Evolutionary conservation across 1,140 invertebrate species (phyloP).

Genomic region (Drosophila cardini): DNA sequence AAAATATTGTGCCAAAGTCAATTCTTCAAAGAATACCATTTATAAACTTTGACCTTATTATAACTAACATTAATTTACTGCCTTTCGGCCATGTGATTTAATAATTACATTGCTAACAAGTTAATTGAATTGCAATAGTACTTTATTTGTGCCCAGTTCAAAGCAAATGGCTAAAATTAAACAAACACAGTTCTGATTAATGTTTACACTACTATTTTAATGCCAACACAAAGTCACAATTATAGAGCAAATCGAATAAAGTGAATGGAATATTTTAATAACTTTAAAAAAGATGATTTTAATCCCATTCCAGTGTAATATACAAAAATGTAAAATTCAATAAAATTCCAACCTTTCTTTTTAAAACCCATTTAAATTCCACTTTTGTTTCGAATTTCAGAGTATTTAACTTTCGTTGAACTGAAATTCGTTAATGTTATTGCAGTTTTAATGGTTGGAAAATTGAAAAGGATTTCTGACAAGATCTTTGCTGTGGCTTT

Average conservation of each 20-base stretch:
- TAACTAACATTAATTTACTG: conserved; percentile 11
- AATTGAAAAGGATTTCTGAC: conserved; percentile 44
- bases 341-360: too few relatives aligned
- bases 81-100: conserved; percentile 49
- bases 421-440: not conserved
- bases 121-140: conserved; percentile 60
- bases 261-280: not conserved
- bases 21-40: too few relatives aligned
- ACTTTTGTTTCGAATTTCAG: not conserved
- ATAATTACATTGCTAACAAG: conserved; percentile 53
- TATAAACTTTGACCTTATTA: not conserved
- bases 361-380: too few relatives aligned
- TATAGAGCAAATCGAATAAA: not conserved
- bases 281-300: too few relatives aligned
- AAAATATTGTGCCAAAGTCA: too few relatives aligned
- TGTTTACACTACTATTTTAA: conserved; percentile 4
- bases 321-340: too few relatives aligned
- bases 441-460: conserved; percentile 18
- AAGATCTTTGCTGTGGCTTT: conserved; percentile 30
- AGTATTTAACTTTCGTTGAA: not conserved
- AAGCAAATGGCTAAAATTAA: conserved; percentile 55
- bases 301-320: too few relatives aligned
- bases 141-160: conserved; percentile 54
- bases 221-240: not conserved
- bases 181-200: conserved; percentile 23